Evolutionary conservation across 35 echinoderm and acorn worm genomes (phyloP).

Genomic region (Acanthaster planci): DNA sequence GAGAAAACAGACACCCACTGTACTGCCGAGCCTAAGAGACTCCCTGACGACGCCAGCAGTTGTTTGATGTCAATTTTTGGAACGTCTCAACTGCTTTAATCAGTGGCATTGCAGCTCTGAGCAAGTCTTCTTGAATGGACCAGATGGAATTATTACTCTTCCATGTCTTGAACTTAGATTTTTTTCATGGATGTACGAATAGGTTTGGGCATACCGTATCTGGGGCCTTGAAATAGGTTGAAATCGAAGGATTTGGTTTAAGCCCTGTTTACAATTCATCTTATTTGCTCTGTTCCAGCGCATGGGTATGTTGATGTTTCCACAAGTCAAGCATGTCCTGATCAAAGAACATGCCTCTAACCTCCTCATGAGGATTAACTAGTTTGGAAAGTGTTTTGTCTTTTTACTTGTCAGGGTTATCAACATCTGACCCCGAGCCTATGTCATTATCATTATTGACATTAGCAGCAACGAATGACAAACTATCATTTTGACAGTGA

Average conservation of each 20-base stretch:
- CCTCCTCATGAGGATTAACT: conserved; percentile 8
- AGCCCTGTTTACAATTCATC: conserved; percentile 12
- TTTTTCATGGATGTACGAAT: conserved; percentile 28
- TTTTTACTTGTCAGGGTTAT: too few species aligned
- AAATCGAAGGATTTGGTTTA: conserved; percentile 18
- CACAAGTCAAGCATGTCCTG: conserved; percentile 18
- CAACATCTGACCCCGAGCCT: too few species aligned
- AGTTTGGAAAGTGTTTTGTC: too few species aligned
- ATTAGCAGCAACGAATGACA: too few species aligned
- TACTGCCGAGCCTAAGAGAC: conserved; percentile 38
- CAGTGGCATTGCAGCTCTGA: conserved; percentile 9
- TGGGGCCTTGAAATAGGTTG: conserved; percentile 37
- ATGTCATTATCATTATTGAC: too few species aligned
- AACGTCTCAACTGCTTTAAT: conserved; percentile 5
- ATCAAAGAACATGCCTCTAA: background rate
- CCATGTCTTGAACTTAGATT: conserved; percentile 11
- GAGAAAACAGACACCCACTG: conserved; percentile 3
- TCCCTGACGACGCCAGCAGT: conserved; percentile 2
- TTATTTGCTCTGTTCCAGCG: conserved; percentile 1
- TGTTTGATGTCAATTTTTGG: background rate
- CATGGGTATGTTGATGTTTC: conserved; percentile 26
- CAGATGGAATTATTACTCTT: conserved; percentile 43
- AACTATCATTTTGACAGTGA: too few species aligned
- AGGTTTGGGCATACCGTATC: conserved; percentile 41
- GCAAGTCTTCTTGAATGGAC: conserved; percentile 46